These are phyloP conservation scores for Pseudomyrmex flavicornis DNA, from an alignment of 1,140 invertebrate species.

Conservation along the genomic window DNA sequence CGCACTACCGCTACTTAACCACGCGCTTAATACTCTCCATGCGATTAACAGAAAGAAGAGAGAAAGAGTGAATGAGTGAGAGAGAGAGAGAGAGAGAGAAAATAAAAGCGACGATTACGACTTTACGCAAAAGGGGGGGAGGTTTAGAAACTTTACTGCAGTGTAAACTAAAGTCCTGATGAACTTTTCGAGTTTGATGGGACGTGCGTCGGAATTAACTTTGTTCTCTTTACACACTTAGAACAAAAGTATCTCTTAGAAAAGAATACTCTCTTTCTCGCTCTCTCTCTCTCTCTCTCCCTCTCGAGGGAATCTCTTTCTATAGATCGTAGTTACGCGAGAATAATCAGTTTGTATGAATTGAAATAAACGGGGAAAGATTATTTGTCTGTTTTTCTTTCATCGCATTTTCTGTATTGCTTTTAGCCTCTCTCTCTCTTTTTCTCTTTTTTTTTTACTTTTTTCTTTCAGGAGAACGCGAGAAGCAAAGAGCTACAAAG, in stretches of 20 bases:
- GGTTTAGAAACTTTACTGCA: conserved; percentile 2
- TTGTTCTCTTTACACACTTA: not conserved
- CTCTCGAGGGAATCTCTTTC: not conserved
- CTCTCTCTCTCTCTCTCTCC: not conserved
- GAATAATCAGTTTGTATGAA: conserved; percentile 16
- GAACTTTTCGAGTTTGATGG: conserved; percentile 38
- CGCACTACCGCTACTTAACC: not conserved
- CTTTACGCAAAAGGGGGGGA: not conserved
- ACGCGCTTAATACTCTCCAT: not conserved
- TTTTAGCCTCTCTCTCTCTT: not conserved
- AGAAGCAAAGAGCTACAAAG: conserved; percentile 32
- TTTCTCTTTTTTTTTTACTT: not conserved
- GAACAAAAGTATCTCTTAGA: not conserved
- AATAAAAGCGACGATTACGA: not conserved
- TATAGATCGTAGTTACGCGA: conserved; percentile 18
- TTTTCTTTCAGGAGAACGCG: not conserved
- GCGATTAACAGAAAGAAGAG: not conserved
- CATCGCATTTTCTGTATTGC: not conserved
- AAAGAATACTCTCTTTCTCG: not conserved
- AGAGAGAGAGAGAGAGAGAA: not conserved
- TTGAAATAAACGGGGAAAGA: conserved; percentile 12
- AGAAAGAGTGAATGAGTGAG: too few species aligned
- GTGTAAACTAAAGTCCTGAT: conserved; percentile 24
- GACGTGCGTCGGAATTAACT: conserved; percentile 29
- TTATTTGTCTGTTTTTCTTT: conserved; percentile 36